These are phyloP conservation scores for Lysandra bellargus DNA, from an alignment of 2,888 invertebrate genomes.

Conservation along the genomic window DNA sequence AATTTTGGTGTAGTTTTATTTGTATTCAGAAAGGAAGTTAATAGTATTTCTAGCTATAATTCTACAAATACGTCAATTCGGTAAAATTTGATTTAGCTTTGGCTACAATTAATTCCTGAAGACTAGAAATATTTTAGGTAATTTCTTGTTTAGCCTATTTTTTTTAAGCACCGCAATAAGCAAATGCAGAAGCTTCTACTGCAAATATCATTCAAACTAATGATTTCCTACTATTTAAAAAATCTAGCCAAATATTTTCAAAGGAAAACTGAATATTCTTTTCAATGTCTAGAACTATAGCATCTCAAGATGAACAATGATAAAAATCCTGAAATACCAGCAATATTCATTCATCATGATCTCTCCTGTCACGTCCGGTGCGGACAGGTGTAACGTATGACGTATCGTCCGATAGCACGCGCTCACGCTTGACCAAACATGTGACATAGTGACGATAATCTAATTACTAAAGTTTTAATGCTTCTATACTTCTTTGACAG, in stretches of 20 bases:
- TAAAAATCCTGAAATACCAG: background rate
- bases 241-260: background rate
- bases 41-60: too few species aligned
- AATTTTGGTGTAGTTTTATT: too few species aligned
- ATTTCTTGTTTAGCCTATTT: too few species aligned
- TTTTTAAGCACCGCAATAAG: too few species aligned
- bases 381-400: slow-evolving; percentile 6
- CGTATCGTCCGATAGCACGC: background rate
- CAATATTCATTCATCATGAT: background rate
- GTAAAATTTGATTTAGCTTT: too few species aligned
- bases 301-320: background rate
- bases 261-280: background rate
- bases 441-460: background rate
- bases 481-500: background rate
- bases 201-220: too few species aligned
- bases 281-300: background rate
- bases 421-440: background rate
- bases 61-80: too few species aligned
- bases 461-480: background rate
- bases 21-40: too few species aligned
- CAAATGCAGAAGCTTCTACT: too few species aligned
- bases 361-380: slow-evolving; percentile 13
- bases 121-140: too few species aligned
- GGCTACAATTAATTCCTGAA: too few species aligned
- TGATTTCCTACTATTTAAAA: too few species aligned